phyloP scores from a whole-genome alignment of 2,113 vertebrate genomes.

The Sakesphorus luctuosus region DNA sequence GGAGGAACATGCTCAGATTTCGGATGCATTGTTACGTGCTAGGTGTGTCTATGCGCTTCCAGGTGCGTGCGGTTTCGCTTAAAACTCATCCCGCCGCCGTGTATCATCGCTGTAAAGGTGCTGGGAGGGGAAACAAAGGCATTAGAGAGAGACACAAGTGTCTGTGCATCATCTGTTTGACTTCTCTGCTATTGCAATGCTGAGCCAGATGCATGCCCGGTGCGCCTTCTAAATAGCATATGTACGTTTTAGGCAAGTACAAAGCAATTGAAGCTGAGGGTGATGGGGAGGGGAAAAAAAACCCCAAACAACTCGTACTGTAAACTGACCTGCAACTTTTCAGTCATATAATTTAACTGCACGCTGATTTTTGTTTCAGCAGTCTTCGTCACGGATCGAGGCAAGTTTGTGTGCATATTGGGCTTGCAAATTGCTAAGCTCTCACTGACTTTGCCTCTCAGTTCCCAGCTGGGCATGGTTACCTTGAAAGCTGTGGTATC shows the following conservation, averaged over 20 bases:
- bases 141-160: not conserved
- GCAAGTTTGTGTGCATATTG: constrained; percentile 56
- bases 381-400: constrained; percentile 43
- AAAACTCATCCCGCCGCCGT: not conserved
- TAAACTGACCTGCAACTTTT: constrained; percentile 48
- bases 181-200: not conserved
- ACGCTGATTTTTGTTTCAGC: constrained; percentile 54
- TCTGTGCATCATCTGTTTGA: constrained; percentile 9
- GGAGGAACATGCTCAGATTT: not conserved
- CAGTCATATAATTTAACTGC: constrained; percentile 48
- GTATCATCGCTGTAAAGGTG: not conserved
- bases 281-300: not conserved
- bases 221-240: not conserved
- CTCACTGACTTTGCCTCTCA: constrained; percentile 61
- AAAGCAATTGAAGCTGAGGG: not conserved
- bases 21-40: not conserved
- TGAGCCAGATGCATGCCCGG: not conserved
- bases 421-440: constrained; percentile 69
- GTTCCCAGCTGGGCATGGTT: constrained; percentile 74
- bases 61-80: constrained; percentile 25
- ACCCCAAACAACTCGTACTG: not conserved
- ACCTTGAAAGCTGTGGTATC: constrained; percentile 74
- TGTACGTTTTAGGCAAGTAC: constrained; percentile 40
- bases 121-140: not conserved
- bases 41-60: constrained; percentile 19